Conservation (phyloP, 2,888 invertebrate species). For the Seira ritae region DNA sequence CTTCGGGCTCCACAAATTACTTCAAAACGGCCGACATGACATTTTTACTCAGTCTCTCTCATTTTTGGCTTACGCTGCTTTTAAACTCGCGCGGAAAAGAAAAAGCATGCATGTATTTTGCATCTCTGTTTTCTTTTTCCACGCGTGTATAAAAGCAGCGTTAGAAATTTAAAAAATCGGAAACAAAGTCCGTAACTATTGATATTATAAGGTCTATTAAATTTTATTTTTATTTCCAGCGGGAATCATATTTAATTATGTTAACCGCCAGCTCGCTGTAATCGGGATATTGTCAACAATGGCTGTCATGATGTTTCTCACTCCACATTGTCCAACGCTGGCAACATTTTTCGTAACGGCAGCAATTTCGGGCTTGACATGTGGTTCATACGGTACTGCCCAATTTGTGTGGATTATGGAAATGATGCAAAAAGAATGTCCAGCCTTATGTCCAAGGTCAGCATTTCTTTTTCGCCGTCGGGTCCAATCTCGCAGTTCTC, state of each 20-base stretch:
- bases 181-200: too few relatives aligned
- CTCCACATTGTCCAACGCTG: constrained; percentile 59
- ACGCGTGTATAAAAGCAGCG: too few relatives aligned
- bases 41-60: too few relatives aligned
- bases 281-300: constrained; percentile 15
- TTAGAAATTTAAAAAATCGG: too few relatives aligned
- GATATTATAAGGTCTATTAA: too few relatives aligned
- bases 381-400: constrained; percentile 63
- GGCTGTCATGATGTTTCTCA: constrained; percentile 42
- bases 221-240: constrained; percentile 34
- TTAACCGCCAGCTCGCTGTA: constrained; percentile 54
- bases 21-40: too few relatives aligned
- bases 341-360: constrained; percentile 56
- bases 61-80: too few relatives aligned
- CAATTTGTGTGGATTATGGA: constrained; percentile 70
- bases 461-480: constrained; percentile 60
- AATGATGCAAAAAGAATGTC: constrained; percentile 65
- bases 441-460: constrained; percentile 64
- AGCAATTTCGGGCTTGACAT: constrained; percentile 53
- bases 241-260: constrained; percentile 37
- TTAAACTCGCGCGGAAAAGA: too few relatives aligned
- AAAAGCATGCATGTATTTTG: too few relatives aligned
- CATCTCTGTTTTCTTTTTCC: too few relatives aligned
- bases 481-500: constrained; percentile 31
- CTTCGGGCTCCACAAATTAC: too few relatives aligned